A percentile compares a stretch with the other conserved stretches of the same genome.
These are phyloP conservation scores for Octomys mimax DNA, from an alignment of 2,797 vertebrate genomes.

Conservation along the genomic window DNA sequence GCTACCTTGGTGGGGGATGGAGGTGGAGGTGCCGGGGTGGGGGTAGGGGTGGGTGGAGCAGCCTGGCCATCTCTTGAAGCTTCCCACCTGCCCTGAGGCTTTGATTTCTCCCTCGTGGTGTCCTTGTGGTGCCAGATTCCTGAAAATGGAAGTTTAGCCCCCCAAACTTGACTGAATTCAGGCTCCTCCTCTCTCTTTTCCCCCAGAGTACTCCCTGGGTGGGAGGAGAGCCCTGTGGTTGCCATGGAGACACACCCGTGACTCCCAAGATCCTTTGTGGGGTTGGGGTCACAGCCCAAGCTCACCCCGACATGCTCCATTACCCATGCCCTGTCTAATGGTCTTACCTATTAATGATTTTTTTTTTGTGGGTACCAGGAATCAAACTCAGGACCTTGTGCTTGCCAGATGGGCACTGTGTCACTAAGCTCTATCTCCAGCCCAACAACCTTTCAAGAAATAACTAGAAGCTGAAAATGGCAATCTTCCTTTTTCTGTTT, in stretches of 20 bases:
- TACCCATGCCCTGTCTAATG: fast-evolving
- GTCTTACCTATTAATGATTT: not conserved
- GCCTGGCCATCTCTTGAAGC: not conserved
- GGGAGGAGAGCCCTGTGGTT: not conserved
- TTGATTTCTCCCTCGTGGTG: fast-evolving
- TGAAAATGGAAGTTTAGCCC: not conserved
- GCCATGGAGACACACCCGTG: not conserved
- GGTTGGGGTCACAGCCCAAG: not conserved
- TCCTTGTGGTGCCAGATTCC: not conserved
- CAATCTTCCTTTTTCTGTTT: not conserved
- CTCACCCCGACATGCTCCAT: fast-evolving
- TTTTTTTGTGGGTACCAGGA: no score
- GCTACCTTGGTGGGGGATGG: no score
- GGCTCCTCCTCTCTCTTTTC: not conserved
- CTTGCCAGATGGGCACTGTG: no score
- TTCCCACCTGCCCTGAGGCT: fast-evolving
- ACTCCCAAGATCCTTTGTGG: fast-evolving
- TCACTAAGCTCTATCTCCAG: no score
- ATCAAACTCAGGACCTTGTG: no score
- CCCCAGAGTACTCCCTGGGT: not conserved
- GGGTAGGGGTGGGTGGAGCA: not conserved
- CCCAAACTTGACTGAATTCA: not conserved
- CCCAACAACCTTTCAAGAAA: not conserved
- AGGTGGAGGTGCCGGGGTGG: no score
- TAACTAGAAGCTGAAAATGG: not conserved